Conservation (phyloP, 2,888 invertebrate species). For the Melanargia galathea region DNA sequence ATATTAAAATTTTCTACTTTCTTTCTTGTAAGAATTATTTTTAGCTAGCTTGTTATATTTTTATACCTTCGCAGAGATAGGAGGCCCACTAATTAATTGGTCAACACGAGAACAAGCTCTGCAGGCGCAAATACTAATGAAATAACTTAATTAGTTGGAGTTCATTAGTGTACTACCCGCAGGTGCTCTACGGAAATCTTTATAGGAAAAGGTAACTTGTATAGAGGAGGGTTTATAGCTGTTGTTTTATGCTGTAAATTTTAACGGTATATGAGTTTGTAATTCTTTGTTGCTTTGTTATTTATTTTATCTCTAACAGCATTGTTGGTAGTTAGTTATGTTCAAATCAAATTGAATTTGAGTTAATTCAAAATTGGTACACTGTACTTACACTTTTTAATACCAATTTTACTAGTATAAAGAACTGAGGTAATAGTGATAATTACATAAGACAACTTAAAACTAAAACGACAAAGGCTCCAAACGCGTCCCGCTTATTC, state of each 20-base stretch:
- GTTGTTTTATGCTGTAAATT: background rate
- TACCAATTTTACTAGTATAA: no score
- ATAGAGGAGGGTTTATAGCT: background rate
- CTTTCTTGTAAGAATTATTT: background rate
- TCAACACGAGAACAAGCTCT: slow-evolving; percentile 17
- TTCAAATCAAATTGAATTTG: no score
- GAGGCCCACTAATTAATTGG: slow-evolving; percentile 9
- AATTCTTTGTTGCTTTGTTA: background rate
- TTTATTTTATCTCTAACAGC: background rate
- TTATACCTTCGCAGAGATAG: background rate
- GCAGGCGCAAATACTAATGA: slow-evolving; percentile 8
- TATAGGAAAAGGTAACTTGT: background rate
- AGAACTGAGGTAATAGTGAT: no score
- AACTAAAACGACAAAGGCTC: no score
- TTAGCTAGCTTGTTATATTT: no score
- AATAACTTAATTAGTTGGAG: slow-evolving; percentile 18
- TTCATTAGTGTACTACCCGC: slow-evolving; percentile 7
- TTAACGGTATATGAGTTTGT: background rate
- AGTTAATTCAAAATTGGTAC: no score
- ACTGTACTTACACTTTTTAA: no score
- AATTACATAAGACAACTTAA: no score
- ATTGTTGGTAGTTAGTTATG: background rate
- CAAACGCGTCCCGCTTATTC: no score
- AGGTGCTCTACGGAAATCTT: background rate
- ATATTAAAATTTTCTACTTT: no score